Percentiles rank a stretch among this genome's conserved stretches.
Conservation (phyloP, 2,113 vertebrate genomes). For the Gallinago paraguaiae region DNA sequence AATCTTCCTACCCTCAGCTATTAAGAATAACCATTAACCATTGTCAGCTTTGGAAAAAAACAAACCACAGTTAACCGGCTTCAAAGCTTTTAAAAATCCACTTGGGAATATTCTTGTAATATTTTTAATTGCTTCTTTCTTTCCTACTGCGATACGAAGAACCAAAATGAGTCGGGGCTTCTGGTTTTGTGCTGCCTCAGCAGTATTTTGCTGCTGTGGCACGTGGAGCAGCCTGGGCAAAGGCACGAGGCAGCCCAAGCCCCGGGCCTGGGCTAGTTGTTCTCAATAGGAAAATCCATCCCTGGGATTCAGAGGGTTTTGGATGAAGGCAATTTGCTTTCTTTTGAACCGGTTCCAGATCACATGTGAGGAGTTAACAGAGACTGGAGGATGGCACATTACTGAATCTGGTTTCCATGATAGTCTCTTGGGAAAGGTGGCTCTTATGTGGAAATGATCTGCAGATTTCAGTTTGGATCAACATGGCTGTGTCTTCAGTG, state of each 20-base stretch:
- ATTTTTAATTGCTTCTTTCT: constrained; percentile 20
- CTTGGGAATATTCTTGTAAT: not conserved
- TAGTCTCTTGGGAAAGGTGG: not conserved
- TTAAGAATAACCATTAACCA: not conserved
- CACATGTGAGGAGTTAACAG: not conserved
- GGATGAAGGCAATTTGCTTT: not conserved
- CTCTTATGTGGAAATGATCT: not conserved
- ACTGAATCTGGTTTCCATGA: not conserved
- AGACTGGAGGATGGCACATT: constrained; percentile 17
- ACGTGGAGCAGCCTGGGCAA: not conserved
- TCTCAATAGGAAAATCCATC: not conserved
- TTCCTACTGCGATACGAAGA: not conserved
- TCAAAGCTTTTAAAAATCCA: not conserved
- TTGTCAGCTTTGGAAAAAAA: not conserved
- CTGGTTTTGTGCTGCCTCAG: not conserved
- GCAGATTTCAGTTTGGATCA: not conserved
- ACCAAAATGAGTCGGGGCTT: not conserved
- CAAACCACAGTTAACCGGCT: not conserved
- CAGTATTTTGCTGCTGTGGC: not conserved
- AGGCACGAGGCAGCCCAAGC: not conserved
- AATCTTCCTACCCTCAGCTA: not conserved
- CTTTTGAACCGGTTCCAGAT: constrained; percentile 21
- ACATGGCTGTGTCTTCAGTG: not conserved
- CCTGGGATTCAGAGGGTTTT: not conserved
- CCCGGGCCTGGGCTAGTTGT: not conserved